A percentile compares a stretch with the other conserved stretches of the same genome.
These are phyloP conservation scores for Esox masquinongy DNA, from an alignment of 2,797 vertebrate species.

Conservation along the genomic window DNA sequence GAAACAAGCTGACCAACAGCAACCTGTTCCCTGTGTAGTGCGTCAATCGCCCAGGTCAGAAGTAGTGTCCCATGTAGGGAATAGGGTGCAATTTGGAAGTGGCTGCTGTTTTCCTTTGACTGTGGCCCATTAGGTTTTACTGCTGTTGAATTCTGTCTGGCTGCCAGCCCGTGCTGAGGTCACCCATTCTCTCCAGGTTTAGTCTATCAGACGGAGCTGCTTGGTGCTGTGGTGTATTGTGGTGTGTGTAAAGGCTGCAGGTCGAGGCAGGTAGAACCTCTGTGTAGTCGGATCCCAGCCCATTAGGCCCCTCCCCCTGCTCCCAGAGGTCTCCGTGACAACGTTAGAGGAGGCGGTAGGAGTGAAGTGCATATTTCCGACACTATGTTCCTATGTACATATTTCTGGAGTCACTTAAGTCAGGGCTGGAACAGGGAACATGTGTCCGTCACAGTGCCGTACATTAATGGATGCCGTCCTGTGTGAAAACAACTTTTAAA, in stretches of 20 bases:
- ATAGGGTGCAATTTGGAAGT: too few species aligned
- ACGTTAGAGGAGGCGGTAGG: conserved; percentile 4
- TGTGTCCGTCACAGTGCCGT: background rate
- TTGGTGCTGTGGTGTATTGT: conserved; percentile 13
- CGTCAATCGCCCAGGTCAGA: too few species aligned
- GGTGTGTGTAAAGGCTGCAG: conserved; percentile 13
- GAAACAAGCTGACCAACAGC: too few species aligned
- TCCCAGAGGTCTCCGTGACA: conserved; percentile 4
- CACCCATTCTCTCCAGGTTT: conserved; percentile 45
- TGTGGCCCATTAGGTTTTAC: conserved; percentile 44
- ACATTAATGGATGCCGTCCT: too few species aligned
- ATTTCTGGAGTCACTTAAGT: background rate
- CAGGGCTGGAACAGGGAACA: background rate
- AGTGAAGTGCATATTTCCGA: background rate
- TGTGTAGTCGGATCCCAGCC: background rate
- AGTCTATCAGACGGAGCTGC: conserved; percentile 41
- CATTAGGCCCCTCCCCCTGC: background rate
- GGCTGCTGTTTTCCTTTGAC: conserved; percentile 32
- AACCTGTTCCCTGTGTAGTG: too few species aligned
- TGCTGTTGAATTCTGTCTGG: conserved; percentile 41
- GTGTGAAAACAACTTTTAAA: too few species aligned
- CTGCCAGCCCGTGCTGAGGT: conserved; percentile 38
- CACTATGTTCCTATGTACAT: background rate
- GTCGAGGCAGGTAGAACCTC: conserved; percentile 15
- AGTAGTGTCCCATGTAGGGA: too few species aligned